Conservation (phyloP, 2,888 invertebrate species). For the Morinoia aosen region DNA sequence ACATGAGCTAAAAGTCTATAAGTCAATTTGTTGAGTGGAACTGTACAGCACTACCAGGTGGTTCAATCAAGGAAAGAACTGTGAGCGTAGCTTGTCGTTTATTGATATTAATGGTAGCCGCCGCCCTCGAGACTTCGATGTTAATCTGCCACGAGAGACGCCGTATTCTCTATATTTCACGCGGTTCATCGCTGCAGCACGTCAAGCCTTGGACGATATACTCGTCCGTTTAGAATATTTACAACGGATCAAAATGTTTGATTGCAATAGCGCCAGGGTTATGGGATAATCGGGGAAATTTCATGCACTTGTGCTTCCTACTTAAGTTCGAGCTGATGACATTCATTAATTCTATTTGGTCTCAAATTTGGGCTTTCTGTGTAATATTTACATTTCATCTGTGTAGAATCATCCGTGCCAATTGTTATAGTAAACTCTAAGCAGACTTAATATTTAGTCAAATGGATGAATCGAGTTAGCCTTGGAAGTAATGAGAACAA, state of each 20-base stretch:
- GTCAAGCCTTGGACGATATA: background rate
- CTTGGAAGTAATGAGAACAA: background rate
- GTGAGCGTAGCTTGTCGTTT: background rate
- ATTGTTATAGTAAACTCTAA: background rate
- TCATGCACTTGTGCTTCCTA: background rate
- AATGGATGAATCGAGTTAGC: background rate
- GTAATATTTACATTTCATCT: background rate
- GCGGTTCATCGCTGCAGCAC: background rate
- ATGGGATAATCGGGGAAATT: background rate
- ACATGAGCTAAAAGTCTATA: background rate
- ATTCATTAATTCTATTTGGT: background rate
- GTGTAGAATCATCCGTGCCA: background rate
- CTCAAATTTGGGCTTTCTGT: background rate
- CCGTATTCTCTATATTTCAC: background rate
- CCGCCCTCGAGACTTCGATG: background rate
- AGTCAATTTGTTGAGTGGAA: background rate
- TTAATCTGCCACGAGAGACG: background rate
- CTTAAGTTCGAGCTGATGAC: background rate
- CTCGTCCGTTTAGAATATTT: background rate
- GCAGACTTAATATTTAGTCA: background rate
- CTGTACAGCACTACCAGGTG: background rate
- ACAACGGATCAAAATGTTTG: background rate
- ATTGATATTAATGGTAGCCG: background rate
- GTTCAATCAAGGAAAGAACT: background rate
- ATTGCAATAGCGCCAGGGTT: background rate